These are phyloP conservation scores for Matsumyia berberina DNA, from an alignment of 2,888 invertebrate species.

Conservation along the genomic window DNA sequence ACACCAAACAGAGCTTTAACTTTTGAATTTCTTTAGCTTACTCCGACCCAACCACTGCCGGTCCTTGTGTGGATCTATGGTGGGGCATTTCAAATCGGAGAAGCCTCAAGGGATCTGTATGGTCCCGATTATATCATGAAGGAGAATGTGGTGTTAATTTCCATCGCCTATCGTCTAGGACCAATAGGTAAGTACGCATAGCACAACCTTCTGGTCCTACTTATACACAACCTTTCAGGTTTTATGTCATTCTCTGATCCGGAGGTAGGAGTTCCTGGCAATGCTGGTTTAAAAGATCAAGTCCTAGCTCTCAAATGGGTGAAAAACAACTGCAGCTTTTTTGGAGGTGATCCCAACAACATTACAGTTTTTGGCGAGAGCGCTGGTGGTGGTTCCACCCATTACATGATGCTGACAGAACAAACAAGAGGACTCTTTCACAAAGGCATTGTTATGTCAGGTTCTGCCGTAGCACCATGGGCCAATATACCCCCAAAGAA, in stretches of 20 bases:
- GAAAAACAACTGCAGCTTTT: slow-evolving; percentile 84
- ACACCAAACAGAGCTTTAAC: background rate
- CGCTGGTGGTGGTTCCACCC: slow-evolving; percentile 85
- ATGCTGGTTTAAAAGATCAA: slow-evolving; percentile 86
- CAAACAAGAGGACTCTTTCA: slow-evolving; percentile 84
- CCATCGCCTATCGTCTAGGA: slow-evolving; percentile 85
- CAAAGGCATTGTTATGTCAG: slow-evolving; percentile 83
- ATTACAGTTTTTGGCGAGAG: slow-evolving; percentile 86
- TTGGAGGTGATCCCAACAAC: slow-evolving; percentile 85
- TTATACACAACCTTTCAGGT: slow-evolving; percentile 80
- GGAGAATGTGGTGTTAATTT: slow-evolving; percentile 85
- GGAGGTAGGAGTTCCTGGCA: slow-evolving; percentile 85
- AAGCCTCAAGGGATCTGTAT: slow-evolving; percentile 83
- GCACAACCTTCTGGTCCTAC: background rate
- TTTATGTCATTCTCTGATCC: slow-evolving; percentile 85
- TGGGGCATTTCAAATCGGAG: slow-evolving; percentile 85
- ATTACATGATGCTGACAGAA: slow-evolving; percentile 85
- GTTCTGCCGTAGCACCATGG: slow-evolving; percentile 81
- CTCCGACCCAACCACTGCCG: slow-evolving; percentile 81
- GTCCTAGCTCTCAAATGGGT: slow-evolving; percentile 85
- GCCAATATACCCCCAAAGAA: slow-evolving; percentile 80
- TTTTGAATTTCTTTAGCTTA: slow-evolving; percentile 77
- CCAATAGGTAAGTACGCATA: slow-evolving; percentile 80
- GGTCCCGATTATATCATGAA: slow-evolving; percentile 85
- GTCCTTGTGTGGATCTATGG: slow-evolving; percentile 86